phyloP scores from a whole-genome alignment of 2,113 vertebrate species.

The Misgurnus mizolepis region DNA sequence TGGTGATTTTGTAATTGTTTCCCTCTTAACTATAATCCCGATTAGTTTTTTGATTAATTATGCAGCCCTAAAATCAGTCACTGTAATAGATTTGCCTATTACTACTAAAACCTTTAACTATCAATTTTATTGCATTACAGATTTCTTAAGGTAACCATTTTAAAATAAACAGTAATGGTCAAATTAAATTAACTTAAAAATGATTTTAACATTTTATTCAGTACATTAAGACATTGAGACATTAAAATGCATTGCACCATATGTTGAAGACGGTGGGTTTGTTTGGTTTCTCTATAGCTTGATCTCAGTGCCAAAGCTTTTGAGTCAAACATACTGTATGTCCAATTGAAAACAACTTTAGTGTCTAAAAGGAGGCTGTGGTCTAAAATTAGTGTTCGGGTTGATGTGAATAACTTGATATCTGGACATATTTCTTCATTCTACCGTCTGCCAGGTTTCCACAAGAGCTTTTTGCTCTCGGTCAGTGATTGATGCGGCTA shows the following conservation, averaged over 20 bases:
- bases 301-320: background rate
- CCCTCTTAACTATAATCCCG: too few relatives aligned
- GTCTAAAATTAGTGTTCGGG: conserved; percentile 24
- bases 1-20: too few relatives aligned
- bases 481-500: conserved; percentile 60
- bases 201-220: background rate
- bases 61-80: too few relatives aligned
- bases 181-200: too few relatives aligned
- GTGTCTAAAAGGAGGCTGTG: conserved; percentile 29
- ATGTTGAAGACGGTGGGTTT: background rate
- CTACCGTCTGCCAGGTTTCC: conserved; percentile 48
- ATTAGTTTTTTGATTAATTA: too few relatives aligned
- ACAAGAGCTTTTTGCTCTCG: conserved; percentile 51
- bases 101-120: too few relatives aligned
- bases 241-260: background rate
- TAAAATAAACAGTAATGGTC: too few relatives aligned
- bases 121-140: too few relatives aligned
- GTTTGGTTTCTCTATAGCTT: background rate
- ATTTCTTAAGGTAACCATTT: too few relatives aligned
- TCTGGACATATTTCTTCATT: conserved; percentile 4
- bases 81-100: too few relatives aligned
- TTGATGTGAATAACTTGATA: conserved; percentile 54
- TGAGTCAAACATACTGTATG: conserved; percentile 21
- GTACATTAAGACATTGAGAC: background rate
- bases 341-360: conserved; percentile 29